Evolutionary conservation across 2,797 vertebrate species (phyloP), one percentile per base, ranked within the genome.

Genomic region (Pantherophis vulpinus): DNA sequence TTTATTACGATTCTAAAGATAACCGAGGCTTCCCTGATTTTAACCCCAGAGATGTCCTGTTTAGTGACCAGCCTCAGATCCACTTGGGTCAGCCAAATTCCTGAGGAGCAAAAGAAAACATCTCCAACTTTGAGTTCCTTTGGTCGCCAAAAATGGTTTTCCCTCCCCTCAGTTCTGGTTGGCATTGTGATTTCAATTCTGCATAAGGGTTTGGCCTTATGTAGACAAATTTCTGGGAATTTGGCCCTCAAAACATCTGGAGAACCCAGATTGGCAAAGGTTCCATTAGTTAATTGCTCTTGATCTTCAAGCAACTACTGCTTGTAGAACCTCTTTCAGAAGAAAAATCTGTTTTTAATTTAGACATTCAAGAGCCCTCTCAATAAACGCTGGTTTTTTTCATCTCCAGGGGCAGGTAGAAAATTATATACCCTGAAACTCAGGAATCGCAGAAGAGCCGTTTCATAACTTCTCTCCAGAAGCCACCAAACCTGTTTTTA

Each of bases 381-480:
- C 13, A 4, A 86, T 29, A 93, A 91, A 60, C 90, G 79, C 92
- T 93, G 94, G n/a, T 94, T 96, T 94, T 94, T 94, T 94, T 87
- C 56, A 54, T 61, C 89, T 96, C 95, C 92, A 89, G 90, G 63
- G 1, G 0, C 92, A 87, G 86, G 86, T 42, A 29, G 1, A 54
- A 60, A 10, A 0, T 27, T 18, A 61, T 20, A n/a, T 6, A 86
- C 93, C 94, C 74, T 93, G 94, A 94, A 95, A 96, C 88, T 89
- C 20, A 91, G 66, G 63, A 20, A 61, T 88, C 79, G 70, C 0
- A 63, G 93, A 94, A 66, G 91, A 88, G 16, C 51, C 51, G 92
- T 95, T 96, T 96, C 94, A 93, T 91, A 93, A 94, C 60, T 91
- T 59, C 83, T 86, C 93, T 94, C 94, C 89, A 1, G 12, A 63